Evolutionary conservation across 2,797 vertebrate species (phyloP).

Genomic region (Pangasius sanitwongsei): DNA sequence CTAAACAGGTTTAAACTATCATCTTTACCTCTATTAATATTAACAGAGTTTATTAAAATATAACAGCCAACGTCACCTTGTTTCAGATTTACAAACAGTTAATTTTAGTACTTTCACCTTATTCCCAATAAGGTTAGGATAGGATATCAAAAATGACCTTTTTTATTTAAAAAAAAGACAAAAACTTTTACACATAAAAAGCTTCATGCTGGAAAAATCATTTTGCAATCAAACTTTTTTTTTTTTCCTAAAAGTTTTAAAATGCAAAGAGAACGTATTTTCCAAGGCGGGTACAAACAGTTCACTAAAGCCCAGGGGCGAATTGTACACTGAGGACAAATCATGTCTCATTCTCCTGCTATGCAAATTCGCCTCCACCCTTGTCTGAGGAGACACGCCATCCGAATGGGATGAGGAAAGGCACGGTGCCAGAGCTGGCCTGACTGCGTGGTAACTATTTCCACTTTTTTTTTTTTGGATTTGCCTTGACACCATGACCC

Average conservation of each 20-base stretch:
- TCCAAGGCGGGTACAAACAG: not conserved
- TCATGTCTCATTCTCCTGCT: conserved; percentile 38
- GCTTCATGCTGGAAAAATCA: not conserved
- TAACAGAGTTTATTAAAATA: not conserved
- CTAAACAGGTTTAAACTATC: not conserved
- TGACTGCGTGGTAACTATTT: conserved; percentile 44
- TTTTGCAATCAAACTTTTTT: not conserved
- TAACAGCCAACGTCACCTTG: not conserved
- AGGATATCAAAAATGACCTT: not conserved
- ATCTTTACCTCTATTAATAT: no score
- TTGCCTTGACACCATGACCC: not conserved
- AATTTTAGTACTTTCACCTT: not conserved
- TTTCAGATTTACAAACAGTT: not conserved
- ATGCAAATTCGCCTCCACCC: conserved; percentile 56
- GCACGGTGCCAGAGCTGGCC: conserved; percentile 49
- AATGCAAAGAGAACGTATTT: not conserved
- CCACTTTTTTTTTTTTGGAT: not conserved
- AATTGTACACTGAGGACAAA: conserved; percentile 42
- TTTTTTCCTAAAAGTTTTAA: not conserved
- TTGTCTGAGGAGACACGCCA: not conserved
- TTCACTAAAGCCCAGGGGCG: no score
- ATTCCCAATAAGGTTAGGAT: not conserved
- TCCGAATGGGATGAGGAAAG: not conserved
- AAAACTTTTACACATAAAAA: not conserved
- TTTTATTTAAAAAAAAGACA: not conserved